Conservation (phyloP, 2,113 vertebrate genomes). For the Tiliqua scincoides region DNA sequence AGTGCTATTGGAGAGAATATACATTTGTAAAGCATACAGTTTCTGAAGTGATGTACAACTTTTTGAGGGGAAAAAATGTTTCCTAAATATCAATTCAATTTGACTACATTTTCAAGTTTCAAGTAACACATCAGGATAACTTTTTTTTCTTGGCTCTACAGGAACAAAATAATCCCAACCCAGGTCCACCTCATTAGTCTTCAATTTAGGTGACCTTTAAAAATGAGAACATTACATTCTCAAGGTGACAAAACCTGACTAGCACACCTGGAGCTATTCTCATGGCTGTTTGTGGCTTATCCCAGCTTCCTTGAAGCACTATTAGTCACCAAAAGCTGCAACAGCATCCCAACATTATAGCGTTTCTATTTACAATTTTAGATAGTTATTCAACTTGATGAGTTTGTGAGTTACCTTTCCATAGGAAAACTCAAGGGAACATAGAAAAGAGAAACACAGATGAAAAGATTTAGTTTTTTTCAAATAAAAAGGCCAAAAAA, state of each 20-base stretch:
- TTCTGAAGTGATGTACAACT: neutral
- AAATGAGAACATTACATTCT: neutral
- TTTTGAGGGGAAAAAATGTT: neutral
- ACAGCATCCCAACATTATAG: neutral
- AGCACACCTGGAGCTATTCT: neutral
- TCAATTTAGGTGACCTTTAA: fast-evolving
- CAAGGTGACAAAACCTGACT: neutral
- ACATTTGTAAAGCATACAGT: neutral
- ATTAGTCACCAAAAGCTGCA: neutral
- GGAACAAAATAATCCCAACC: neutral
- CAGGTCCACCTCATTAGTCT: conserved; percentile 14
- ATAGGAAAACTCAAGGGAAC: neutral
- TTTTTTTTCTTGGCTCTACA: neutral
- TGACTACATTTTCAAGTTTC: neutral
- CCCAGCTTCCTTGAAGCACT: conserved; percentile 7
- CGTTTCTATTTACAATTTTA: neutral
- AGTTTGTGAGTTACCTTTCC: neutral
- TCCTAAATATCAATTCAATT: neutral
- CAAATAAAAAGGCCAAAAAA: no score
- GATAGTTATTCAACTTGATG: neutral
- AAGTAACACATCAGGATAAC: neutral
- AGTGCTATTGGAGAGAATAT: neutral
- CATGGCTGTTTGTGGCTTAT: neutral
- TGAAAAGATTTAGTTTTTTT: neutral
- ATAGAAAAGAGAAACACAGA: neutral